A percentile compares a stretch with the other conserved stretches of the same genome.
Conservation (phyloP, 2,797 vertebrate genomes). For the Mus minutoides region DNA sequence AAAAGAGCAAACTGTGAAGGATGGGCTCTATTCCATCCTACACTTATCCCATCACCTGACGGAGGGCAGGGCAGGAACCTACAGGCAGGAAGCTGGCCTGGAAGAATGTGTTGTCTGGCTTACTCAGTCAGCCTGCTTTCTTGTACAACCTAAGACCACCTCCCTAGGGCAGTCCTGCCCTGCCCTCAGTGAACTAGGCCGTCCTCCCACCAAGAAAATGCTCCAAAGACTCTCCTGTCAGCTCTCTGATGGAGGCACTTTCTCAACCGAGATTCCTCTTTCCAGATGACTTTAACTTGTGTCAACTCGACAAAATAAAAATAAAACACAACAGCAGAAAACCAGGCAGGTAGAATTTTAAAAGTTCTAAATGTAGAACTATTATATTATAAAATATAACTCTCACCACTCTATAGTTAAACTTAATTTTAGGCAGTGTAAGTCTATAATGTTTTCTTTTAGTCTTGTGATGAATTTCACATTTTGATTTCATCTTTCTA, state of each 20-base stretch:
- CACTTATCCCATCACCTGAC: too few relatives aligned
- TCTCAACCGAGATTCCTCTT: background rate
- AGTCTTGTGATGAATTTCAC: background rate
- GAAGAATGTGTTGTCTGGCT: background rate
- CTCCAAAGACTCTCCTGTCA: background rate
- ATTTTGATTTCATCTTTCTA: background rate
- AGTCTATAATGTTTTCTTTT: constrained; percentile 28
- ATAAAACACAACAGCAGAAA: background rate
- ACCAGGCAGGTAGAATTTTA: background rate
- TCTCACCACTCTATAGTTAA: background rate
- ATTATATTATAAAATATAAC: background rate
- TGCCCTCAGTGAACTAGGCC: background rate
- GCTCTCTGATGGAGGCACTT: background rate
- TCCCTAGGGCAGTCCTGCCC: background rate
- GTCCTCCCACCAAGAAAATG: background rate
- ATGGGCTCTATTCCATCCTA: too few relatives aligned
- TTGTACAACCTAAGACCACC: background rate
- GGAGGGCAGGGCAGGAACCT: background rate
- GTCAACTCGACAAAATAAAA: background rate
- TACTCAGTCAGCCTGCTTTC: background rate
- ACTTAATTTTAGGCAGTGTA: constrained; percentile 13
- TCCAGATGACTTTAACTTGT: background rate
- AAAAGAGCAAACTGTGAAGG: background rate
- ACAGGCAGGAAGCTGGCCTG: background rate
- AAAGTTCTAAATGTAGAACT: background rate